Base-by-base conservation (phyloP, 2,888 invertebrate genomes). In the Heliconius charithonia region DNA sequence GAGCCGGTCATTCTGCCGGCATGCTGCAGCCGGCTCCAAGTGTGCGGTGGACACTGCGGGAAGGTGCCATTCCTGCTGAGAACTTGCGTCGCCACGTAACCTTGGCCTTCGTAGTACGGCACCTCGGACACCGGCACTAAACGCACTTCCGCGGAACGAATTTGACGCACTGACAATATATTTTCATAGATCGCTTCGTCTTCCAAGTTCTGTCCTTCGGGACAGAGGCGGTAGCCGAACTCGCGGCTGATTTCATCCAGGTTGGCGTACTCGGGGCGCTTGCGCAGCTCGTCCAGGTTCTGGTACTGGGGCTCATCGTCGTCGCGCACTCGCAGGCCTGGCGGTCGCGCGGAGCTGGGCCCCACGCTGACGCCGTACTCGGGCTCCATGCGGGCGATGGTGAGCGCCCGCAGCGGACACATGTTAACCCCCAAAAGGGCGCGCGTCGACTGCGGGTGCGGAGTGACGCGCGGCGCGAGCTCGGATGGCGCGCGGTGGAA, bases 371-470 rank as follows among this genome's bases (percentile, higher is more conserved):
- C 94, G 79, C 92, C 92, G 87, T 93, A 94, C 84, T 94, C 94
- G 63, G 90, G 87, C 56, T 92, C 94, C 94, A 95, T 92, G 81
- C 92, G 87, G 65, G 95, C 93, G 76, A 95, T 95, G 87, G 92
- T 91, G 91, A 92, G 91, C 91, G 95, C 92, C 90, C 93, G 93
- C 92, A 88, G 90, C 91, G 92, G 94, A 93, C 95, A 95, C 95
- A 95, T 95, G 92, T 95, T 95, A 93, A 93, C 94, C 94, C 95
- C 95, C 93, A 94, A 93, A 94, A 94, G 94, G 94, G 94, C 94
- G 94, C 94, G 92, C 93, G 92, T 88, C 93, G 93, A 94, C 94
- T 94, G 59, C 59, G 59, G 59, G 59, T 59, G 59, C n/a, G 59
- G 59, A 59, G n/a, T n/a, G 94, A 90, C 92, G 92, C 94, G 91